These are phyloP conservation scores for Dascillus cervinus DNA, from an alignment of 2,888 invertebrate species.

Conservation along the genomic window DNA sequence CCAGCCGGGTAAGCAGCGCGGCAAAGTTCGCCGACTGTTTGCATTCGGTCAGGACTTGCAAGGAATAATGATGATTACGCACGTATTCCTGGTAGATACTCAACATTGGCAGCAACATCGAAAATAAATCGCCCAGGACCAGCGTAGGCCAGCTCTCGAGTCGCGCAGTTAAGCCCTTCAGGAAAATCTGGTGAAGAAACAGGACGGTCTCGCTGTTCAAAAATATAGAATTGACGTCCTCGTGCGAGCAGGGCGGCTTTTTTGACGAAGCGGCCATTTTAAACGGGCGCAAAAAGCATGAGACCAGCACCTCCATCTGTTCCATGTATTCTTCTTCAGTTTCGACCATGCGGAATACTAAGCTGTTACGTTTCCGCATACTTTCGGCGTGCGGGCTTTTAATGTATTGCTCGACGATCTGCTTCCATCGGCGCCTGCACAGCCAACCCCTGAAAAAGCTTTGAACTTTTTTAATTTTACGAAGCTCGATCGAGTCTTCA, in stretches of 20 bases:
- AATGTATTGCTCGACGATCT: constrained; percentile 90
- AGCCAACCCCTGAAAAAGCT: constrained; percentile 93
- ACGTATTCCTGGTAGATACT: constrained; percentile 94
- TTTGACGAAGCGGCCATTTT: constrained; percentile 93
- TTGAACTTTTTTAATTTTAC: constrained; percentile 83
- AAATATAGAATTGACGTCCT: constrained; percentile 91
- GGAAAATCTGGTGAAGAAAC: constrained; percentile 89
- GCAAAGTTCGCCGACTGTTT: constrained; percentile 78
- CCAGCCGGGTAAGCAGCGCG: constrained; percentile 67
- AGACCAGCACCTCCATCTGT: constrained; percentile 76
- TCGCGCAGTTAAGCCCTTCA: constrained; percentile 83
- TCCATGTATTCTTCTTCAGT: constrained; percentile 89
- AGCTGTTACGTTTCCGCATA: constrained; percentile 84
- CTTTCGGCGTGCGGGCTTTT: constrained; percentile 90
- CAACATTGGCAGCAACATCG: constrained; percentile 90
- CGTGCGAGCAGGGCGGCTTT: constrained; percentile 86
- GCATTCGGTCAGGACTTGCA: constrained; percentile 87
- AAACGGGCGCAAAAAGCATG: constrained; percentile 82
- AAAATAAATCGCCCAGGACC: constrained; percentile 89
- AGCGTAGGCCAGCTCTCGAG: constrained; percentile 93
- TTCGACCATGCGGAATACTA: constrained; percentile 88
- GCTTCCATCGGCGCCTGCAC: constrained; percentile 86
- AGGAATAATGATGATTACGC: constrained; percentile 86
- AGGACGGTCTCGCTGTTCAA: constrained; percentile 87
- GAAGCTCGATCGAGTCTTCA: constrained; percentile 65